Base-by-base conservation (phyloP, 2,113 vertebrate genomes). In the Oceanites oceanicus region DNA sequence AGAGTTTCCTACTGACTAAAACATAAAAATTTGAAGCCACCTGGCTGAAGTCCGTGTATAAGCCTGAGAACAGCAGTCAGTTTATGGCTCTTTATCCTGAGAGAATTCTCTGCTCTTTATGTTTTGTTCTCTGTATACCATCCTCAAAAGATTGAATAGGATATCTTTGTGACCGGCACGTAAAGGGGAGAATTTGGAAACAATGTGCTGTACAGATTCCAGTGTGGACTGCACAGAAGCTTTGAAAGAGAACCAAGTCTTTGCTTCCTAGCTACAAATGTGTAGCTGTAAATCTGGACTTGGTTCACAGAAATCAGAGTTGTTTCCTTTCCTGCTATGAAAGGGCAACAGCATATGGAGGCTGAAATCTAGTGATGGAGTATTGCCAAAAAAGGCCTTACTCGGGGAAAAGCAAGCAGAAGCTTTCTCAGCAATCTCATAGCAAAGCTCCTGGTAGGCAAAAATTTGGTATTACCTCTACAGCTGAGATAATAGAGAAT, bases 1-100 rank as follows among this genome's bases (percentile, higher is more conserved):
- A 79, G n/a, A 67, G 7, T 90, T 96, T 97, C 84, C 92, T 96
- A 83, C 87, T 45, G 61, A 71, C 63, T 66, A 13, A 62, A 79
- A 20, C 36, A 73, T 32, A 70, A 47, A 65, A 19, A 56, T 53
- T 44, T 83, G 49, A 94, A 95, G 50, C 75, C 90, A 96, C 93
- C 87, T 97, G 94, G 75, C 19, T 63, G 45, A 90, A 91, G 53
- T 19, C 45, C 75, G 19, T 75, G 72, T 82, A 29, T 44, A 81
- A 87, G 76, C 65, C 74, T 86, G 66, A 90, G 85, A 96, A 77
- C 70, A 94, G 62, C 72, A 90, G 75, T 90, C 47, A 62, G 86
- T 74, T 94, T 92, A 84, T 88, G 72, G 81, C 16, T 95, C 42
- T 63, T 74, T 36, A 44, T 93, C 91, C 93, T 78, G 84, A 76